Conservation (phyloP, 2,888 invertebrate genomes). For the Acholoe squamosa region DNA sequence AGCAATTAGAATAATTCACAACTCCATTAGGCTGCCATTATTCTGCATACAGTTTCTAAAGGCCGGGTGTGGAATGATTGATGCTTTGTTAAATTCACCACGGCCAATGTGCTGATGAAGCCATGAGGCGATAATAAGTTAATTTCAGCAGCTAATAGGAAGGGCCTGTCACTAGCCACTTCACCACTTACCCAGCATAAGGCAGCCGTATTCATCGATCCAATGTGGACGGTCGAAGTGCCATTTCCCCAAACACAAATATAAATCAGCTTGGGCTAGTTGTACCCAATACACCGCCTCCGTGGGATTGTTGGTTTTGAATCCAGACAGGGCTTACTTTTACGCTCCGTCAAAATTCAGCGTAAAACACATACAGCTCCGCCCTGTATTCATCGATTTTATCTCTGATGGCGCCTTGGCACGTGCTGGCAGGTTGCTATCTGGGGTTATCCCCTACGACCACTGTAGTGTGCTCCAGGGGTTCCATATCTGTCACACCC, state of each 20-base stretch:
- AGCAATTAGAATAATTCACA: too few relatives aligned
- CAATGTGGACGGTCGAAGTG: too few relatives aligned
- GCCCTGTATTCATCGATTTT: not conserved
- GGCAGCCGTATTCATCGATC: not conserved
- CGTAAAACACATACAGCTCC: not conserved
- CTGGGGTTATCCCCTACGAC: not conserved
- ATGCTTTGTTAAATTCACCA: not conserved
- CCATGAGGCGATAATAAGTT: not conserved
- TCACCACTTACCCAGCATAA: not conserved
- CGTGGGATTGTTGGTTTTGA: too few relatives aligned
- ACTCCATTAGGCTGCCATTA: not conserved
- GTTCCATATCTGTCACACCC: not conserved
- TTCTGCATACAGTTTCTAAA: not conserved
- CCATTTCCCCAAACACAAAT: too few relatives aligned
- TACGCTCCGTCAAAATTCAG: not conserved
- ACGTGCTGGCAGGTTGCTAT: not conserved
- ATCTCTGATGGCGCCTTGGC: not conserved
- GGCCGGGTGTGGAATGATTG: slow-evolving; percentile 1
- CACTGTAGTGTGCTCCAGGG: not conserved
- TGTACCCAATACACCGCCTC: too few relatives aligned
- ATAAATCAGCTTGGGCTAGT: too few relatives aligned
- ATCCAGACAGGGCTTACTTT: too few relatives aligned
- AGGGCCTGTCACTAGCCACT: not conserved
- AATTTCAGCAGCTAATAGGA: slow-evolving; percentile 23
- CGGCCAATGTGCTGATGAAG: not conserved